phyloP scores from a whole-genome alignment of 2,113 vertebrate genomes.

The Urocolius indicus region DNA sequence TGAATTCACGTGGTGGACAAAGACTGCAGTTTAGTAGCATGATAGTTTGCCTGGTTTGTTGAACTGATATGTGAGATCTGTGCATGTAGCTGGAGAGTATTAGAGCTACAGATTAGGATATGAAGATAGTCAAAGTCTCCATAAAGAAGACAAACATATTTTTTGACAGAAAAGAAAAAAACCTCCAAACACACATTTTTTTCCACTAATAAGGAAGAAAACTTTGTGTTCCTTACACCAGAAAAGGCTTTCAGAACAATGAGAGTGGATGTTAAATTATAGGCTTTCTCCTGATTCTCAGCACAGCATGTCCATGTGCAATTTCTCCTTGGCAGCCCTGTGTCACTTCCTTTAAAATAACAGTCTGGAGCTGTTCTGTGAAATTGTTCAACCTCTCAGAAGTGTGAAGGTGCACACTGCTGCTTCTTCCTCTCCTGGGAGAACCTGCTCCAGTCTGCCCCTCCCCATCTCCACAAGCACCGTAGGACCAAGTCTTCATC shows the following conservation, averaged over 20 bases:
- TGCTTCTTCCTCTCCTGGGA: neutral
- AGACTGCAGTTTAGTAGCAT: neutral
- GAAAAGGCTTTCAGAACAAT: constrained; percentile 30
- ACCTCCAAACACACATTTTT: neutral
- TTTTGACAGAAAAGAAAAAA: neutral
- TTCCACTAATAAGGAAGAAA: neutral
- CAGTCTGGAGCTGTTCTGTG: neutral
- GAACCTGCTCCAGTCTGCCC: neutral
- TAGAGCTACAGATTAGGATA: neutral
- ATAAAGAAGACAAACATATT: neutral
- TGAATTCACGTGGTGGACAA: neutral
- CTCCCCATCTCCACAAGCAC: neutral
- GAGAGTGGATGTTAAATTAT: constrained; percentile 42
- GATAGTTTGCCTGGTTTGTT: neutral
- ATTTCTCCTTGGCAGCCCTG: constrained; percentile 15
- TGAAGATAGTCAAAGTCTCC: neutral
- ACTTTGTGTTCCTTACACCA: neutral
- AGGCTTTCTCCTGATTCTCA: constrained; percentile 55
- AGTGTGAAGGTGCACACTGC: neutral
- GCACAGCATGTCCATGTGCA: constrained; percentile 3
- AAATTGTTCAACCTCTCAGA: constrained; percentile 38
- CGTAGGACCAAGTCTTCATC: neutral
- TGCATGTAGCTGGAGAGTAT: neutral
- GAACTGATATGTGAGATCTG: neutral
- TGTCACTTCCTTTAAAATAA: constrained; percentile 43